These are phyloP conservation scores for Miltochrista miniata DNA, from an alignment of 2,888 invertebrate species.

Conservation along the genomic window DNA sequence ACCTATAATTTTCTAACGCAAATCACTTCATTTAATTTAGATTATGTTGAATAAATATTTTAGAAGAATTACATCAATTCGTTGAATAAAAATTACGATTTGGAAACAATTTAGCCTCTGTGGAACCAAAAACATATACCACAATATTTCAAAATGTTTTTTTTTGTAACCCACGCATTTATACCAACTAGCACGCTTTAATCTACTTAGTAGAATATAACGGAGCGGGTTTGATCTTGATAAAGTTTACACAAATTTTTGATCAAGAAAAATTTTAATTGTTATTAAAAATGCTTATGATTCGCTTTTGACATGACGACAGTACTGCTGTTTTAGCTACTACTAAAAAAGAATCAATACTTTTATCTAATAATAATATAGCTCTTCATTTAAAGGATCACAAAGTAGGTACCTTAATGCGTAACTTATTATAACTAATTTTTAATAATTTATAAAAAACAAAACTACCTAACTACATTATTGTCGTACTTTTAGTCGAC, in stretches of 20 bases:
- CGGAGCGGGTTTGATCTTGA: no score
- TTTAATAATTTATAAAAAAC: slow-evolving; percentile 39
- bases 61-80: no score
- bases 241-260: no score
- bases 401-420: slow-evolving; percentile 20
- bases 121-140: slow-evolving; percentile 28
- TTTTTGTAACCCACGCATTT: not conserved
- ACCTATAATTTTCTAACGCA: not conserved
- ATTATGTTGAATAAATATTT: slow-evolving; percentile 10
- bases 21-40: slow-evolving; percentile 1
- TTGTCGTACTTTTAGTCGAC: slow-evolving; percentile 30
- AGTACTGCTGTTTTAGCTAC: no score
- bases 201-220: no score
- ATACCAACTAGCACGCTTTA: not conserved
- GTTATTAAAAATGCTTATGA: no score
- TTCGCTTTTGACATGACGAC: no score
- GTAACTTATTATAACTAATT: slow-evolving; percentile 36
- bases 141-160: slow-evolving; percentile 16
- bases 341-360: no score
- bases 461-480: slow-evolving; percentile 15
- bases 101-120: slow-evolving; percentile 37
- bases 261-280: no score
- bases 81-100: slow-evolving; percentile 12
- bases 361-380: not conserved
- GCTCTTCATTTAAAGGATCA: slow-evolving; percentile 25